Base-by-base conservation (phyloP, 2,888 invertebrate species). In the Oscheius onirici region DNA sequence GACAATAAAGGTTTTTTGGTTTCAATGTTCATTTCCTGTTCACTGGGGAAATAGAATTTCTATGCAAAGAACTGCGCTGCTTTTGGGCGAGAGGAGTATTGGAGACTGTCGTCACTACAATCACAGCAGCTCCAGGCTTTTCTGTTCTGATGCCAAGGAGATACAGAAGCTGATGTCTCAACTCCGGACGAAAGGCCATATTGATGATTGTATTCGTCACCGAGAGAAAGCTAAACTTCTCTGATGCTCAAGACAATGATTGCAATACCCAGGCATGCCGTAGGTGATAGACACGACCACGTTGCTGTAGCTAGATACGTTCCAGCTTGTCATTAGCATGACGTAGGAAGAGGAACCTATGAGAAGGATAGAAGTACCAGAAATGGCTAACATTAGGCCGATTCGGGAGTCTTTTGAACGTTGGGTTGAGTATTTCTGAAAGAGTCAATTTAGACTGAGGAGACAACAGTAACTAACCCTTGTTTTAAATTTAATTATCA, bases 281-380 rank as follows among this genome's bases (percentile, higher is more conserved):
- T 82, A 81, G 1, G 82, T 81, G 13, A 82, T 58, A 6, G 77
- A 74, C 40, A 82, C 81, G 28, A 73, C 69, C 43, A 81, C 73
- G 65, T 82, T 80, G 20, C 73, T 75, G 66, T 76, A 80, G 22
- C 63, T 58, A 5, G 69, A 71, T 22, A 76, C 67, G 46, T 82
- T 72, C 78, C 79, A 82, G 69, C 78, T 55, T 24, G 80, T 82
- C 8, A 76, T 77, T 11, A 83, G 54, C 83, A 83, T 83, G 1
- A 83, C 82, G 13, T 40, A 61, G n/a, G 70, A 60, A 49, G 69
- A 69, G 1, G 69, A 69, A 6, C 69, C 69, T 46, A 69, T 40
- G 3, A 69, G 43, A 5, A 69, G 6, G n/a, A 69, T 61, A 0
- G 61, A 69, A 15, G 17, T 46, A 17, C 70, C 70, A 26, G 70